Base-by-base conservation (phyloP, 2,888 invertebrate genomes). In the Monoplex corrugatus region DNA sequence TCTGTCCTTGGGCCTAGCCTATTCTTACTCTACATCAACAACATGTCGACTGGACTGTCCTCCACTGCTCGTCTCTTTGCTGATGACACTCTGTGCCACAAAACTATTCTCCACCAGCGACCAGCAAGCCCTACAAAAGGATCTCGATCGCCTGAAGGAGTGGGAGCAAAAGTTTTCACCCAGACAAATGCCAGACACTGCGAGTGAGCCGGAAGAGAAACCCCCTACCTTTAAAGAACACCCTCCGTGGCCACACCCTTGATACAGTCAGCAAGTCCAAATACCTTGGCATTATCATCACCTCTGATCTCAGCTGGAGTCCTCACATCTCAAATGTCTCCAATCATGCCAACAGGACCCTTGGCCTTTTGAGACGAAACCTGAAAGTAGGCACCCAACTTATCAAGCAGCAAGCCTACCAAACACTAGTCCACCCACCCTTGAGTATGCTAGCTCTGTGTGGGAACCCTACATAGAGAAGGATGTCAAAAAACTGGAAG, bases 11-110 rank as follows among this genome's bases (percentile, higher is more conserved):
- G 75, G 75, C 75, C 75, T 35, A 0, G 38, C 75, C 38, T 75
- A 35, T 75, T 75, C 75, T 35, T 75, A 75, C 75, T 75, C 75
- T 75, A 38, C 75, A 75, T 75, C 38, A 75, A 38, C 75, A 38
- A 75, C 75, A 75, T 38, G 75, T 38, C 35, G 35, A 75, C 75
- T 75, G 38, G 38, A 38, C 2, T 38, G 23, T 68, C 68, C 68
- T 35, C 75, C 75, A 75, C 75, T 38, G 16, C 75, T 75, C 16
- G 35, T 75, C 75, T 75, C 75, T 75, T 75, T 75, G 75, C 75
- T 35, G 75, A 35, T 75, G 75, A 75, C 75, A 75, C 75, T 35
- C 38, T 75, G 75, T 35, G 13, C 35, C 75, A 75, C 75, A 75
- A 75, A 75, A 38, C 72, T 35, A 38, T 75, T 38, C 38, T 38